phyloP scores from a whole-genome alignment of 2,888 invertebrate genomes.

The Blastobasis adustella region DNA sequence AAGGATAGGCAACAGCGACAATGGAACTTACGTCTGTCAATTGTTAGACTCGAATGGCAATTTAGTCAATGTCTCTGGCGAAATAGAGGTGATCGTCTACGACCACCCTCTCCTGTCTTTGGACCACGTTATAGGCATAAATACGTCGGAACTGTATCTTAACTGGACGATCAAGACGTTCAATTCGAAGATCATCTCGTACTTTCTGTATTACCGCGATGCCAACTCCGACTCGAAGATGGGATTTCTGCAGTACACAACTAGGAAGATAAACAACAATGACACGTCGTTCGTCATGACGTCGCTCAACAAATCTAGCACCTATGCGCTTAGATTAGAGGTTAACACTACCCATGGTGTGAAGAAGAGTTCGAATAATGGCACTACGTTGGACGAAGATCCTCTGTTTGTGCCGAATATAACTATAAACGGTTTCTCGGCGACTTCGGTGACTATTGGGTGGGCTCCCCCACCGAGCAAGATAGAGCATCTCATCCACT shows the following conservation, averaged over 20 bases:
- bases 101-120: slow-evolving; percentile 82
- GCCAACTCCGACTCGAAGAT: slow-evolving; percentile 8
- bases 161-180: slow-evolving; percentile 89
- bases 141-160: slow-evolving; percentile 82
- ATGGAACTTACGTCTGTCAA: slow-evolving; percentile 74
- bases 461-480: slow-evolving; percentile 82
- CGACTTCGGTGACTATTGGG: slow-evolving; percentile 86
- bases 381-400: slow-evolving; percentile 79
- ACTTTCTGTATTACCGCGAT: slow-evolving; percentile 72
- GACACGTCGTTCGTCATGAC: slow-evolving; percentile 81
- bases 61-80: slow-evolving; percentile 52
- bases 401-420: slow-evolving; percentile 87
- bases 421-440: slow-evolving; percentile 80
- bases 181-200: slow-evolving; percentile 79
- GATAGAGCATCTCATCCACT: slow-evolving; percentile 82
- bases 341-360: slow-evolving; percentile 80
- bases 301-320: slow-evolving; percentile 77
- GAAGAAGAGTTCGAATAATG: slow-evolving; percentile 67
- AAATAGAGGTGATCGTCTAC: slow-evolving; percentile 74
- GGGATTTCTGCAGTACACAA: slow-evolving; percentile 59
- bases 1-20: slow-evolving; percentile 75
- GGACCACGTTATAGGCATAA: slow-evolving; percentile 84
- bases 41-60: slow-evolving; percentile 34
- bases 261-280: slow-evolving; percentile 75
- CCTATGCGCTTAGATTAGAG: slow-evolving; percentile 79